These are phyloP conservation scores for Corticium candelabrum DNA, from an alignment of 37 sponge, comb jelly and placozoan genomes.

Conservation along the genomic window DNA sequence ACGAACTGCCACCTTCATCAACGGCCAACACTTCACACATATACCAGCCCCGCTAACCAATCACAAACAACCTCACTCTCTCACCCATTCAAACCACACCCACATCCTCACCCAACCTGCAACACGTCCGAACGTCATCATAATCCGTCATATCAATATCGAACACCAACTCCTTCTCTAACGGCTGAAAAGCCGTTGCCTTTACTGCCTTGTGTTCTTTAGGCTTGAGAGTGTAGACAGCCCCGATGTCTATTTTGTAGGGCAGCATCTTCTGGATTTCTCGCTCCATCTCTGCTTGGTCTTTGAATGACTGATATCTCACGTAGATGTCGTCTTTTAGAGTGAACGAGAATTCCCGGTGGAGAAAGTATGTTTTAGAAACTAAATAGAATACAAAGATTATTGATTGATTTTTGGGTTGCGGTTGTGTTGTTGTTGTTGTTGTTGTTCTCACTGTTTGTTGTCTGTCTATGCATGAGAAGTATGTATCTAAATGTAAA, in stretches of 20 bases:
- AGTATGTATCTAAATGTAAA: too few relatives aligned
- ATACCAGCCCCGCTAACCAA: constrained; percentile 70
- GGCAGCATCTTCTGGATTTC: constrained; percentile 60
- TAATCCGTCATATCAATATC: constrained; percentile 99
- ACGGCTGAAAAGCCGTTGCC: constrained; percentile 50
- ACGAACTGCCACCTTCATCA: constrained; percentile 74
- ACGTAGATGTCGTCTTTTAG: constrained; percentile 92
- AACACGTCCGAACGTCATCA: constrained; percentile 92
- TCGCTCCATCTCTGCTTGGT: constrained; percentile 57
- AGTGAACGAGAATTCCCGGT: constrained; percentile 93
- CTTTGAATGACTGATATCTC: constrained; percentile 84
- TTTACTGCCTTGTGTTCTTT: constrained; percentile 48
- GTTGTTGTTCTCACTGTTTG: too few relatives aligned
- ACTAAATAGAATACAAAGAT: constrained; percentile 17
- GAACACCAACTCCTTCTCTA: constrained; percentile 87
- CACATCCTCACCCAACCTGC: constrained; percentile 73
- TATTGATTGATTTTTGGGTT: too few relatives aligned
- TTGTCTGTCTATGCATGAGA: too few relatives aligned
- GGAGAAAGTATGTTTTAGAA: constrained; percentile 46
- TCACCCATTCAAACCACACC: too few relatives aligned
- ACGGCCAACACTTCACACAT: constrained; percentile 85
- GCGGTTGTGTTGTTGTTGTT: too few relatives aligned
- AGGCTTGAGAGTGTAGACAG: constrained; percentile 72
- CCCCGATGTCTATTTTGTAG: constrained; percentile 95
- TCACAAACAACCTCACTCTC: background rate